Base-by-base conservation (phyloP, 2,113 vertebrate genomes). In the Dolichallabes microphthalmus region DNA sequence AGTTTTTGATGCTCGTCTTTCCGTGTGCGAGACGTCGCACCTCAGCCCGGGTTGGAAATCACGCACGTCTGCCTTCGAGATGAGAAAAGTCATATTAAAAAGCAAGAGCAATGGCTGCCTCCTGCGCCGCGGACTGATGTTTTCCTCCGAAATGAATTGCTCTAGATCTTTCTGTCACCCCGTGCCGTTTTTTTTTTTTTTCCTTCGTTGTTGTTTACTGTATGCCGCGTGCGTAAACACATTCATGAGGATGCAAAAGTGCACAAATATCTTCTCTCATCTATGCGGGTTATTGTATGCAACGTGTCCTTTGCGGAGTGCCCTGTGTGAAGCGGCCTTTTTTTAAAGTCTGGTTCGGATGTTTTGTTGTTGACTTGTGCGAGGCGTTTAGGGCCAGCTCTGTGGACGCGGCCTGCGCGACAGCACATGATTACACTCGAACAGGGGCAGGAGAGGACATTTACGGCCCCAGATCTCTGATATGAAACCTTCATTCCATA, bases 21-120 rank as follows among this genome's bases (percentile, higher is more conserved):
- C 92, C 91, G 91, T 93, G 92, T 92, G 90, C 91, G 90, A 94
- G 92, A 94, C 92, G 92, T 93, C 91, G 88, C 89, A 90, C 87
- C 90, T 91, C 85, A 88, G 90, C 90, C 80, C 11, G 90, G 90
- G 90, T 58, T 90, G 92, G 92, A 87, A 94, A 95, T 95, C 94
- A 94, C 93, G 95, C 89, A 89, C 87, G 66, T 76, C 83, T 84
- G 32, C 88, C 88, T 80, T 17, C 27, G 83, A 85, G 86, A 90
- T 87, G 87, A 86, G 84, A 82, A 86, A 91, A 88, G 89, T 91
- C 89, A 91, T 91, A 87, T 92, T 87, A 93, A 93, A 92, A 93
- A 84, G 63, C 90, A 88, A 84, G 75, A 68, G 88, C 85, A 91
- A 90, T 91, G 82, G 82, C 82, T 90, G 92, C 80, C 88, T 88